Conservation (phyloP, 2,797 vertebrate species). For the Petrocephalus sullivani region DNA sequence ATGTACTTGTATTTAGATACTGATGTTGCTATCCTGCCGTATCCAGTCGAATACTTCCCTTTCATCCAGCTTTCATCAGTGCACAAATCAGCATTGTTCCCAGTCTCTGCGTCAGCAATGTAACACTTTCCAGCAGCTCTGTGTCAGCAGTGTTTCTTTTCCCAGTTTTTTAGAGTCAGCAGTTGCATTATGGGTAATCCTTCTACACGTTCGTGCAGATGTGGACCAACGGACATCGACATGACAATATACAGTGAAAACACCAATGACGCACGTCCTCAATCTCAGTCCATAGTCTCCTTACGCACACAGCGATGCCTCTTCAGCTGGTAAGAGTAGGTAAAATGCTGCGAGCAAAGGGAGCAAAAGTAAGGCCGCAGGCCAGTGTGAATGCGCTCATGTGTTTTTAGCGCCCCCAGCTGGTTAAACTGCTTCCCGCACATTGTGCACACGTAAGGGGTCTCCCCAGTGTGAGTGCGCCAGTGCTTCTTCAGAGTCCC, state of each 20-base stretch:
- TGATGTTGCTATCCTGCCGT: neutral
- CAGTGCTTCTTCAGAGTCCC: constrained; percentile 34
- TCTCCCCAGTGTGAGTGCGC: constrained; percentile 32
- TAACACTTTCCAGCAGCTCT: neutral
- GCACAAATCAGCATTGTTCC: constrained; percentile 10
- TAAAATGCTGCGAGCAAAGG: constrained; percentile 26
- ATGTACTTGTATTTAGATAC: neutral
- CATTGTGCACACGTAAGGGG: constrained; percentile 24
- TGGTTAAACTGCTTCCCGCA: constrained; percentile 32
- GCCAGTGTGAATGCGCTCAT: constrained; percentile 30
- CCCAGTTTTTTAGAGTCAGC: neutral
- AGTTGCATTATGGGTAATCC: neutral
- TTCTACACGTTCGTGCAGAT: neutral
- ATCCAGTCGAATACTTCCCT: neutral
- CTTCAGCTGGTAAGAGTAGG: constrained; percentile 33
- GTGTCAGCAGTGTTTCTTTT: neutral
- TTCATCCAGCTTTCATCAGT: constrained; percentile 7
- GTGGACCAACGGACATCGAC: neutral
- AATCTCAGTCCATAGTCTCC: neutral
- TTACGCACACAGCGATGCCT: constrained; percentile 20
- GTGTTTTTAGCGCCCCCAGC: constrained; percentile 28
- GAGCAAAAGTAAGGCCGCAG: constrained; percentile 27
- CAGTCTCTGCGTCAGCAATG: neutral
- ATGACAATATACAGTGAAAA: neutral
- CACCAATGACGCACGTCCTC: neutral